Conservation (phyloP, 1,140 invertebrate genomes). For the Microplitis mediator region DNA sequence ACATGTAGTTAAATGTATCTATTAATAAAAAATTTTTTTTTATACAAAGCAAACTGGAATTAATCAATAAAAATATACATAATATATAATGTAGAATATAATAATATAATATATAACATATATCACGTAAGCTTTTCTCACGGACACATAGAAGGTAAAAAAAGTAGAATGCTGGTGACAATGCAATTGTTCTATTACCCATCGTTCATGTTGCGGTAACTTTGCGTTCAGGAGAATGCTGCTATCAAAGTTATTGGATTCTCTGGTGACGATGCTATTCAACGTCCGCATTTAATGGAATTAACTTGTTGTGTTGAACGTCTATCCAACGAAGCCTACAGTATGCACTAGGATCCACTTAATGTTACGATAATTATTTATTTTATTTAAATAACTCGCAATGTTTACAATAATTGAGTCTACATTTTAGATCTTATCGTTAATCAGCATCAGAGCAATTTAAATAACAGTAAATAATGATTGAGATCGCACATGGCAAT, state of each 20-base stretch:
- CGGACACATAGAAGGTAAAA: too few relatives aligned
- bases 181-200: neutral
- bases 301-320: neutral
- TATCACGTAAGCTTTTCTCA: too few relatives aligned
- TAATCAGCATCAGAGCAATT: too few relatives aligned
- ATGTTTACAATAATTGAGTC: too few relatives aligned
- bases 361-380: neutral
- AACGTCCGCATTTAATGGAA: neutral
- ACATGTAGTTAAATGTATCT: constrained; percentile 8
- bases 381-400: too few relatives aligned
- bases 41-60: neutral
- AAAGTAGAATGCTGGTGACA: neutral
- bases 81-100: neutral
- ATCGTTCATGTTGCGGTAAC: neutral
- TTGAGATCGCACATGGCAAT: too few relatives aligned
- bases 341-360: neutral
- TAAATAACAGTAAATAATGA: neutral
- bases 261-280: neutral
- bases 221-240: neutral
- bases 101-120: too few relatives aligned
- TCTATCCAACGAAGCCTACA: too few relatives aligned
- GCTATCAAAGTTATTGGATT: constrained; percentile 10
- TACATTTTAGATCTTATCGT: too few relatives aligned
- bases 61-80: neutral
- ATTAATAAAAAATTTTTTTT: neutral